Base-by-base conservation (phyloP, 1,140 invertebrate species). In the Drosophila fuyamai region DNA sequence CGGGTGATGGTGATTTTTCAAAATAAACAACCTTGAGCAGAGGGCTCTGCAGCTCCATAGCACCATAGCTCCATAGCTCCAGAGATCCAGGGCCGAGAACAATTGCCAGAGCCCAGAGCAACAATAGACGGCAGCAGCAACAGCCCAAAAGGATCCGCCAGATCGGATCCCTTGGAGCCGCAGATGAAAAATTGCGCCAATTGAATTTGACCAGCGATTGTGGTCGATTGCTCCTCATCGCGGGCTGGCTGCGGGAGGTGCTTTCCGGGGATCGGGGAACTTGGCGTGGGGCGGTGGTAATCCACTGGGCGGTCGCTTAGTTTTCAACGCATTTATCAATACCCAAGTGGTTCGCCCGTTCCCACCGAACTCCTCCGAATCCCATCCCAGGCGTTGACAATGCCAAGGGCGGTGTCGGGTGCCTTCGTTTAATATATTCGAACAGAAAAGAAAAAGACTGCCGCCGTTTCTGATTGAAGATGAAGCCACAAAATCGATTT, bases 321-420 rank as follows among this genome's bases (percentile, higher is more conserved):
- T 89, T 83, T 88, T 88, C 83, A 89, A 88, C 83, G 79, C 83
- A 88, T 88, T 88, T 88, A 88, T 88, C 84, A 88, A 88, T 88
- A 83, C 84, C 79, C 83, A 88, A 88, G 83, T 88, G 83, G 84
- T 44, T 73, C 44, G 48, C 23, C 23, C 43, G 38, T 46, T 63
- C 43, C 60, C 72, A 40, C 41, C 65, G n/a, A 14, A 6, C 29
- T 41, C 35, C 12, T n/a, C 18, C 13, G 32, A 27, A n/a, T 43
- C 29, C 40, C 36, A 44, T 27, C 32, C 48, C 61, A 73, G 78
- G 77, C 83, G 83, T 85, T 85, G 82, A 85, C 82, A 85, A 82
- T 85, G 66, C 79, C 79, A 79, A 54, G 60, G 67, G 67, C 67
- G 73, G 67, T 76, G 59, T 48, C 47, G 54, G 72, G 14, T 66